These are phyloP conservation scores for Zophobas morio DNA, from an alignment of 1,140 invertebrate genomes.

Conservation along the genomic window DNA sequence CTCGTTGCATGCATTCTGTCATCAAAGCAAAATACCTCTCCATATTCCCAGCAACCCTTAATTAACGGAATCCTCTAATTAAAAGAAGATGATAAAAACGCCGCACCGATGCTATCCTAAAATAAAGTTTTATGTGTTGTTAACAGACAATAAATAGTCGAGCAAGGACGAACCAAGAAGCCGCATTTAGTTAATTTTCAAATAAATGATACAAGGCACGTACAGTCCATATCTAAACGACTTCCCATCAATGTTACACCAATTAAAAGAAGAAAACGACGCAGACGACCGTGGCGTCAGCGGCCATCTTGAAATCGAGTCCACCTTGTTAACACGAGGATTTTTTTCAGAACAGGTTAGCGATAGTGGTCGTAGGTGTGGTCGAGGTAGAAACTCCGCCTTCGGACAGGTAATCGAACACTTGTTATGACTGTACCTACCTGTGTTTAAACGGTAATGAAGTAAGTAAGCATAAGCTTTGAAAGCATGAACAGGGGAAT, in stretches of 20 bases:
- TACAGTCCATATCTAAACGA: constrained; percentile 59
- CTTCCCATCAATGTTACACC: constrained; percentile 62
- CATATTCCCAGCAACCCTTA: background rate
- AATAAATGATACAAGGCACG: constrained; percentile 62
- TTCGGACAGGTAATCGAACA: constrained; percentile 58
- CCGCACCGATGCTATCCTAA: background rate
- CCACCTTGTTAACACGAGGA: constrained; percentile 62
- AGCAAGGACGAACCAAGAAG: constrained; percentile 33
- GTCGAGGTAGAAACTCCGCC: constrained; percentile 54
- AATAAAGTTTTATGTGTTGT: constrained; percentile 50
- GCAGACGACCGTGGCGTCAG: constrained; percentile 61
- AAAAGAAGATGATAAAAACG: constrained; percentile 10
- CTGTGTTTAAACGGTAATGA: constrained; percentile 56
- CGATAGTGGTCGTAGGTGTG: constrained; percentile 60
- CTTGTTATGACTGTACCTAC: constrained; percentile 58
- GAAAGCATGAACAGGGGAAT: background rate
- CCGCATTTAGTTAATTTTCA: constrained; percentile 53
- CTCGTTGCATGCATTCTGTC: no score
- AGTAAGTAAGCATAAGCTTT: constrained; percentile 49
- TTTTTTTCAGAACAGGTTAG: constrained; percentile 64
- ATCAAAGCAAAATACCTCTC: no score
- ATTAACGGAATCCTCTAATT: constrained; percentile 20
- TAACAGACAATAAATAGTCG: constrained; percentile 44
- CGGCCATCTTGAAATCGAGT: constrained; percentile 64
- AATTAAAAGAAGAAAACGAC: constrained; percentile 63